Evolutionary conservation across 2,888 invertebrate genomes (phyloP).

Genomic region (Nemotelus pantherinus): DNA sequence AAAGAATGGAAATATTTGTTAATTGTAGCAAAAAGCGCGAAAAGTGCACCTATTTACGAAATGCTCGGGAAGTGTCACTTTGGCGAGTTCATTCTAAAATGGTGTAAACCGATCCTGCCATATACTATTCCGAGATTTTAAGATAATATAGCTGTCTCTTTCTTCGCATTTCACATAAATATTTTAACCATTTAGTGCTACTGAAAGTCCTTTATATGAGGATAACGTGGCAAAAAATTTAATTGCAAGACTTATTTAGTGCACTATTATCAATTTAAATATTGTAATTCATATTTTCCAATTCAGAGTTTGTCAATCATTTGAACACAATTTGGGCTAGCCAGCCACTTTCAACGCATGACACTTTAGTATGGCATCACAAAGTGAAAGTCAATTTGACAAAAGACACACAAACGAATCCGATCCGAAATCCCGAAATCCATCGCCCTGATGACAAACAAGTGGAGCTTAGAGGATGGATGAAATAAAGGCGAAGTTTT

Average conservation of each 20-base stretch:
- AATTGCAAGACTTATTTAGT: no score
- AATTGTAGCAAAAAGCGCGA: slow-evolving; percentile 17
- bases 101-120: slow-evolving; percentile 10
- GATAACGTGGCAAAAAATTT: no score
- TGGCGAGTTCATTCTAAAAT: slow-evolving; percentile 39
- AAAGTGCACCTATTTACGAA: slow-evolving; percentile 26
- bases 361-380: not conserved
- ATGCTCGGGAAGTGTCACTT: slow-evolving; percentile 33
- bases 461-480: slow-evolving; percentile 58
- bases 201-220: not conserved
- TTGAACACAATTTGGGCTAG: no score
- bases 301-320: no score
- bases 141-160: not conserved
- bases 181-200: not conserved
- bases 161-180: slow-evolving; percentile 3
- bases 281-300: no score
- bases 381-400: slow-evolving; percentile 33
- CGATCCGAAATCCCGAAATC: not conserved
- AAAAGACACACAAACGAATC: not conserved
- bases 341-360: not conserved
- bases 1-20: no score
- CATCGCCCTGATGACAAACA: slow-evolving; percentile 34
- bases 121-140: not conserved
- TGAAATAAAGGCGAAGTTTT: slow-evolving; percentile 63
- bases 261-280: no score